Conservation (phyloP, 2,797 vertebrate species). For the Oryzias sinensis region DNA sequence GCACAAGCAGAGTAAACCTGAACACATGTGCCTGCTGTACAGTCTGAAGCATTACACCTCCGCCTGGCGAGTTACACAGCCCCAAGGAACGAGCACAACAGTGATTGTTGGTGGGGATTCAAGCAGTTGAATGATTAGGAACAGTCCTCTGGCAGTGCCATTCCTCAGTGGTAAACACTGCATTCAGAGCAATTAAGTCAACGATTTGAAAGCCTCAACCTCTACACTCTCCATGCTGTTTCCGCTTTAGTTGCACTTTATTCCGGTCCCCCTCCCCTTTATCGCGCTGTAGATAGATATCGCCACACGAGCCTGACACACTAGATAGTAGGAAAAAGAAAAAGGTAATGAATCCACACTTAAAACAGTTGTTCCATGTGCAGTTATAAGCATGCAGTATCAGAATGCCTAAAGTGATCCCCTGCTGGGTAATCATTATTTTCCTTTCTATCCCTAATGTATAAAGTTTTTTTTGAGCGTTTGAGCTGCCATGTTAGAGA, state of each 20-base stretch:
- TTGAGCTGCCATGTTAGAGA: conserved; percentile 14
- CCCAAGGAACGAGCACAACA: conserved; percentile 41
- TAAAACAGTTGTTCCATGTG: conserved; percentile 20
- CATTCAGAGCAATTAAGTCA: conserved; percentile 39
- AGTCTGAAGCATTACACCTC: conserved; percentile 39
- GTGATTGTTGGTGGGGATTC: conserved; percentile 26
- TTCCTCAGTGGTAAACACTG: conserved; percentile 20
- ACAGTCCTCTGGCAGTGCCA: conserved; percentile 11
- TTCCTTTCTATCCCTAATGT: conserved; percentile 32
- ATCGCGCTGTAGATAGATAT: conserved; percentile 17
- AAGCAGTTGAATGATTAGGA: conserved; percentile 44
- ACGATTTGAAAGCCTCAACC: conserved; percentile 24
- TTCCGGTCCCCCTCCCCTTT: background rate
- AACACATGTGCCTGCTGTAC: conserved; percentile 36
- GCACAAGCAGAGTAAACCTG: conserved; percentile 18
- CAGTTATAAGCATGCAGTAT: conserved; percentile 20
- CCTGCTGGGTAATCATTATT: conserved; percentile 49
- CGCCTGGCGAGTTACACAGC: conserved; percentile 32
- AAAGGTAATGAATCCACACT: conserved; percentile 8
- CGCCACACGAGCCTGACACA: background rate
- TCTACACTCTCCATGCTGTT: conserved; percentile 16
- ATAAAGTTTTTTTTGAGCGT: conserved; percentile 41
- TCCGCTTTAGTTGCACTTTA: conserved; percentile 2
- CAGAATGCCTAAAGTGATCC: conserved; percentile 36
- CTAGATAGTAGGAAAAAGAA: conserved; percentile 9